Evolutionary conservation across 2,113 vertebrate species (phyloP), one percentile per base, ranked within the genome.

Genomic region (Ochotona princeps): DNA sequence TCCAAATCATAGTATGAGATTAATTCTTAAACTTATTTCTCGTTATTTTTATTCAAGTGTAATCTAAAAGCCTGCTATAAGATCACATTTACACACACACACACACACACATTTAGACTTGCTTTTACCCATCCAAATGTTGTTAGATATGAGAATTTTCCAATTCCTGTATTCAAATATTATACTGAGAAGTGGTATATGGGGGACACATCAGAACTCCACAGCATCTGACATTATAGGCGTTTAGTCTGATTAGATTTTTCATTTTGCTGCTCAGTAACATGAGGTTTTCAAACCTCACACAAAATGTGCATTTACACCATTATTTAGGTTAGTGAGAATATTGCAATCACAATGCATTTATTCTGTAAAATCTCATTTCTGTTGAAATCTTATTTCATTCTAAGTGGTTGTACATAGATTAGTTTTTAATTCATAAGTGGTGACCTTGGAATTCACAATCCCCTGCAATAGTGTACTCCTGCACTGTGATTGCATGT

Each of bases 151-250:
- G 79, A 8, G 1, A 87, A 92, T 70, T 72, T 18, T 90, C 90
- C 9, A 10, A 20, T 76, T 75, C 0, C 9, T 70, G 0, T 76
- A 21, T 72, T 30, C 20, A 6, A 65, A 57, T 61, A 28, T 51
- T 63, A n/a, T 30, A n/a, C 10, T 61, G 10, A 1, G 5, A 23
- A 3, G 1, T 2, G 8, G 4, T 9, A 0, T 0, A 0, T 5
- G 0, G 2, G 7, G 26, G 5, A 78, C 2, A 13, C 23, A 49
- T 4, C 57, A 32, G 17, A 63, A 3, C 8, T 8, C 7, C 4
- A 7, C 4, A 83, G 4, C 11, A 81, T 60, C 8, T 83, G 11
- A 73, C 47, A 63, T 83, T 20, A 83, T 44, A 44, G 38, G 38
- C 38, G 3, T 44, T 44, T 44, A 44, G 38, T 44, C 38, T 44